phyloP scores from a whole-genome alignment of 1,140 invertebrate genomes.

The Thaumatotibia leucotreta region DNA sequence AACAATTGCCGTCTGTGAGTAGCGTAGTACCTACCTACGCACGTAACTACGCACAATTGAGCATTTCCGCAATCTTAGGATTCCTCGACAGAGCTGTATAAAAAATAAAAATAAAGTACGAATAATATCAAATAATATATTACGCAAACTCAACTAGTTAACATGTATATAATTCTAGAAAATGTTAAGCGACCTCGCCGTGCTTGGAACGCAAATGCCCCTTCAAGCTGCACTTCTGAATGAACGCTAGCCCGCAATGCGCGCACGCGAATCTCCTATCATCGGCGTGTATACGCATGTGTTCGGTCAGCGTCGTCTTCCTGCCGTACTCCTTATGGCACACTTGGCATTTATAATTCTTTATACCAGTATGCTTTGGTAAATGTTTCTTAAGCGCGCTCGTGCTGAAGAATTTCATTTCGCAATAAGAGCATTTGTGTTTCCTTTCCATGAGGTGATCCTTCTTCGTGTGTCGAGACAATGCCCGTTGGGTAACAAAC shows the following conservation, averaged over 20 bases:
- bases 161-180: neutral
- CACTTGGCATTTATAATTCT: slow-evolving; percentile 81
- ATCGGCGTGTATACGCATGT: slow-evolving; percentile 77
- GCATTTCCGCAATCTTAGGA: no score
- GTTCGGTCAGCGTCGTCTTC: slow-evolving; percentile 73
- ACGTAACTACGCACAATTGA: no score
- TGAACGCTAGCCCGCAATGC: slow-evolving; percentile 59
- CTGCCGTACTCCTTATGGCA: slow-evolving; percentile 80
- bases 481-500: neutral
- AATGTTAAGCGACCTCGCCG: slow-evolving; percentile 70
- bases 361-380: slow-evolving; percentile 81
- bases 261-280: slow-evolving; percentile 60
- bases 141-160: neutral
- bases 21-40: no score
- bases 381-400: slow-evolving; percentile 72
- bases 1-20: neutral
- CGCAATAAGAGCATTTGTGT: slow-evolving; percentile 68
- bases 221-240: slow-evolving; percentile 58
- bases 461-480: slow-evolving; percentile 1
- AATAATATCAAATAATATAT: neutral
- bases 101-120: neutral
- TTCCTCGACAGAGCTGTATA: neutral
- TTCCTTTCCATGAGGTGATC: slow-evolving; percentile 26
- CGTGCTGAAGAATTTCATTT: slow-evolving; percentile 75
- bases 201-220: slow-evolving; percentile 56